Evolutionary conservation across 1,140 invertebrate genomes (phyloP).

Genomic region (Carcinoscorpius rotundicauda): DNA sequence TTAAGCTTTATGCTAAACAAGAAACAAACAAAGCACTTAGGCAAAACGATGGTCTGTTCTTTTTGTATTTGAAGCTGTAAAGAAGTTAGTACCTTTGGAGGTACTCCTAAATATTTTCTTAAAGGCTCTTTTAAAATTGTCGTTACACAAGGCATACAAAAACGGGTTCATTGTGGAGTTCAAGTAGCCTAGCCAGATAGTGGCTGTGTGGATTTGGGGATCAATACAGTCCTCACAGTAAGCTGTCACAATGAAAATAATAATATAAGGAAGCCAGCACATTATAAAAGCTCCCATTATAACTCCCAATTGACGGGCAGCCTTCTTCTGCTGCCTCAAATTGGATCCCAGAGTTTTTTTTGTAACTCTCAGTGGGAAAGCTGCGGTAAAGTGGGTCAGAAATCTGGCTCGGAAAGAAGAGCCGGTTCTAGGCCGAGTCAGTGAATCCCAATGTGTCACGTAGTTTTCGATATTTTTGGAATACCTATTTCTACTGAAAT

Average conservation of each 20-base stretch:
- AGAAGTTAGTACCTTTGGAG: too few species aligned
- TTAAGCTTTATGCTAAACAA: too few species aligned
- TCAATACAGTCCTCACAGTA: conserved; percentile 42
- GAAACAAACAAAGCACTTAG: too few species aligned
- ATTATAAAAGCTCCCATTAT: conserved; percentile 51
- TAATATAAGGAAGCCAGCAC: conserved; percentile 52
- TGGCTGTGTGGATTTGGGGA: conserved; percentile 33
- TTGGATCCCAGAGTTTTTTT: conserved; percentile 20
- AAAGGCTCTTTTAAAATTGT: conserved; percentile 42
- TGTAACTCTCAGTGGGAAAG: conserved; percentile 1
- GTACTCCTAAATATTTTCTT: conserved; percentile 23
- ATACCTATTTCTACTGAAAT: too few species aligned
- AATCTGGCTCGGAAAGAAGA: background rate
- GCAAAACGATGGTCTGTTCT: too few species aligned
- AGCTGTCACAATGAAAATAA: conserved; percentile 47
- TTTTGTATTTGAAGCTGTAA: too few species aligned
- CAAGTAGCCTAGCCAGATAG: conserved; percentile 45
- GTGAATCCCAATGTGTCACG: too few species aligned
- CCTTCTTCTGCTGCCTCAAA: conserved; percentile 46
- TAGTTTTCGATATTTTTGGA: too few species aligned
- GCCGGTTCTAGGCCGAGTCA: too few species aligned
- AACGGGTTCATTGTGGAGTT: conserved; percentile 46
- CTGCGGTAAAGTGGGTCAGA: background rate
- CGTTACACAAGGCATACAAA: conserved; percentile 44
- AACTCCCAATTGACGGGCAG: conserved; percentile 48